A percentile compares a stretch with the other conserved stretches of the same genome.
These are phyloP conservation scores for Anabacerthia variegaticeps DNA, from an alignment of 2,797 vertebrate species.

Conservation along the genomic window DNA sequence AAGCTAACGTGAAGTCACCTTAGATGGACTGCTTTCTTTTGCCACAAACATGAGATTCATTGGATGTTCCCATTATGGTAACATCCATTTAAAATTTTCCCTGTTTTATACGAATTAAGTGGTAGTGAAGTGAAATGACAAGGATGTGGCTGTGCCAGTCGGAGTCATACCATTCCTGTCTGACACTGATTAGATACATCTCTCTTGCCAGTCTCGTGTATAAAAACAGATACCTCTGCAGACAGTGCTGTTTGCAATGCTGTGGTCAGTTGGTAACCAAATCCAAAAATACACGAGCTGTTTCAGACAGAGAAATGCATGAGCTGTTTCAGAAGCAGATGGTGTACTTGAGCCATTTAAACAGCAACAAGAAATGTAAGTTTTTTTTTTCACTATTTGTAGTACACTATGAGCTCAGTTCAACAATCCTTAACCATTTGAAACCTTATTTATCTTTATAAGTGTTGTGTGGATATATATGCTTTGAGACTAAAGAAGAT, in stretches of 20 bases:
- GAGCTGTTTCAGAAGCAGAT: slow-evolving; percentile 6
- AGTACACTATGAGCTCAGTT: neutral
- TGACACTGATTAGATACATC: neutral
- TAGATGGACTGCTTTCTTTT: neutral
- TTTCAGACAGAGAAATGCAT: neutral
- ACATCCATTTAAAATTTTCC: neutral
- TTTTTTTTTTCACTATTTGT: neutral
- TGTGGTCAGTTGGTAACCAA: slow-evolving; percentile 15
- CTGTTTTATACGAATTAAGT: neutral
- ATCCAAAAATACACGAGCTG: neutral
- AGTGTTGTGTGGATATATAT: neutral
- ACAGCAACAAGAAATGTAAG: neutral
- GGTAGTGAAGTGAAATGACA: neutral
- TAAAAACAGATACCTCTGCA: neutral
- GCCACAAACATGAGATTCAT: neutral
- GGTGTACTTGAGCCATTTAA: neutral
- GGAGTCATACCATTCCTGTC: neutral
- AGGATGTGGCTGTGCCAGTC: neutral
- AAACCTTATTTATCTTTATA: neutral
- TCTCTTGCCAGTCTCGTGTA: neutral
- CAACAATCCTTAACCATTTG: neutral
- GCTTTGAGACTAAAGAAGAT: neutral
- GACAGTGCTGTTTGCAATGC: neutral
- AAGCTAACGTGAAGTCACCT: neutral
- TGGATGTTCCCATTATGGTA: neutral